Evolutionary conservation across 1,140 invertebrate species (phyloP).

Genomic region (Penaeus vannamei): DNA sequence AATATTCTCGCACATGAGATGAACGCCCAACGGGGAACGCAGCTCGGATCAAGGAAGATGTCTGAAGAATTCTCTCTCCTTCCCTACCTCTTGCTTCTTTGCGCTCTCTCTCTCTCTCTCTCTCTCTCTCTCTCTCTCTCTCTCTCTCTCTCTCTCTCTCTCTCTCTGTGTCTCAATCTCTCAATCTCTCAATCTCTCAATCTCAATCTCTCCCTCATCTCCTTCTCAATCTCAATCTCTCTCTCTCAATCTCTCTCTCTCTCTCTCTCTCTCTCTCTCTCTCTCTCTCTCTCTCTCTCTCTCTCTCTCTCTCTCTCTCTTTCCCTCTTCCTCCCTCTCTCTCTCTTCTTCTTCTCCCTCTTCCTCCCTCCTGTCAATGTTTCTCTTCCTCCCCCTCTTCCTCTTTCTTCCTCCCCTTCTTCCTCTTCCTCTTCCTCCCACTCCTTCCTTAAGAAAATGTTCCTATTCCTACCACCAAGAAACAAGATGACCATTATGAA

Average conservation of each 20-base stretch:
- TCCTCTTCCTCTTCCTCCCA: background rate
- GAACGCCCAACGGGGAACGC: too few species aligned
- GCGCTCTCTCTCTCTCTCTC: background rate
- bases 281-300: slow-evolving; percentile 38
- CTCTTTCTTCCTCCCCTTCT: background rate
- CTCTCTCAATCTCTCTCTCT: background rate
- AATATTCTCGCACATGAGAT: too few species aligned
- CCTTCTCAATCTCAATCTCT: background rate
- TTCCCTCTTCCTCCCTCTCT: background rate
- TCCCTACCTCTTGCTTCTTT: too few species aligned
- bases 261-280: slow-evolving; percentile 14
- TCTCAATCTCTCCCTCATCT: background rate
- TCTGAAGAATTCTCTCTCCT: too few species aligned
- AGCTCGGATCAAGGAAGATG: too few species aligned
- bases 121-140: slow-evolving; percentile 5
- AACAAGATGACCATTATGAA: too few species aligned
- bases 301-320: slow-evolving; percentile 7
- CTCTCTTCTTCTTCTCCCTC: background rate
- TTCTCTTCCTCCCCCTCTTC: background rate
- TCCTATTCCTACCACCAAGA: too few species aligned
- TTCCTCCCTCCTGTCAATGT: background rate
- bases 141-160: slow-evolving; percentile 31
- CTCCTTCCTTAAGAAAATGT: too few species aligned
- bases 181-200: background rate
- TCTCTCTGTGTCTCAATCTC: slow-evolving; percentile 8